phyloP scores from a whole-genome alignment of 2,113 vertebrate genomes.

The Phycodurus eques region DNA sequence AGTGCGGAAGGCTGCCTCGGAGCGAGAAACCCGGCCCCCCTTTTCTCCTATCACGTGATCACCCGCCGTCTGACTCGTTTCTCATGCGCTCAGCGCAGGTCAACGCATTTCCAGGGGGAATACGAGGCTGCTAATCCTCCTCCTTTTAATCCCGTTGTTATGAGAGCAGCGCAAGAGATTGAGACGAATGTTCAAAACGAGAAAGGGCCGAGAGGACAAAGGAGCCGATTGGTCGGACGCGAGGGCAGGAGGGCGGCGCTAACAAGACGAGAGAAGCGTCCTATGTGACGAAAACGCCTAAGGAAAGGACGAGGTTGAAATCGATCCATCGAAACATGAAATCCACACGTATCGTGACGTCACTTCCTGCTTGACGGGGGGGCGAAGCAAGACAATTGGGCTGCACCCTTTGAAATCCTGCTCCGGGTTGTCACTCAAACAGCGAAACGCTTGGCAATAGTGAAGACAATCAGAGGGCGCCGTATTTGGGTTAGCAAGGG shows the following conservation, averaged over 20 bases:
- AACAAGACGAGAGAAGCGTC: not conserved
- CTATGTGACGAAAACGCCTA: too few species aligned
- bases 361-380: not conserved
- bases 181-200: not conserved
- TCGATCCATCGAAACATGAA: too few species aligned
- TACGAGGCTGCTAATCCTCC: not conserved
- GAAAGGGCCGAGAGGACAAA: not conserved
- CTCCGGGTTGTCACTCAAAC: too few species aligned
- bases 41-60: not conserved
- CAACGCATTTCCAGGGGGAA: not conserved
- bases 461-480: too few species aligned
- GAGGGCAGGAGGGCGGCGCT: not conserved
- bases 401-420: too few species aligned
- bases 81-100: not conserved
- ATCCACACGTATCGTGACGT: too few species aligned
- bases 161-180: not conserved
- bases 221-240: not conserved
- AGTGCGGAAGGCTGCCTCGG: conserved; percentile 1
- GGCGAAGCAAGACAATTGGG: too few species aligned
- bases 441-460: too few species aligned
- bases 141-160: not conserved
- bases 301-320: too few species aligned
- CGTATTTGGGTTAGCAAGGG: too few species aligned
- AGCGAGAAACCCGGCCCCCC: not conserved
- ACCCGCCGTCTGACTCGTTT: not conserved